Evolutionary conservation across 2,888 invertebrate genomes (phyloP), one percentile per base, ranked within the genome.

Genomic region (Archips xylosteana): DNA sequence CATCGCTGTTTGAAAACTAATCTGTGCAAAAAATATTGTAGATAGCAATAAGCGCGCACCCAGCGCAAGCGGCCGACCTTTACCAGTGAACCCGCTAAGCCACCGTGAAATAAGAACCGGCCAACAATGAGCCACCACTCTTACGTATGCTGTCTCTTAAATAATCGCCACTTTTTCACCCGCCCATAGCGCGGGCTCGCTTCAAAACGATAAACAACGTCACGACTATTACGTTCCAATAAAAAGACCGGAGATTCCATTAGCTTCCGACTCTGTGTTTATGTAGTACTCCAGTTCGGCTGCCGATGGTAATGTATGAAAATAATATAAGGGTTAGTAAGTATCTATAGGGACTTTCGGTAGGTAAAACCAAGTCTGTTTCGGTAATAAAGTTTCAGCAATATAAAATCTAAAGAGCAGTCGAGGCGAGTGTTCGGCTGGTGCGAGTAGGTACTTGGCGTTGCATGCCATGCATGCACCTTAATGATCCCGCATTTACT

Each of bases 81-180:
- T 71, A 77, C 76, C 78, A 78, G 79, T 78, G 76, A 77, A 79
- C 76, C 77, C 82, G 82, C 82, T 90, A 91, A 92, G 88, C 86
- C 83, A 85, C 88, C 90, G 88, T 92, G 92, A 92, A 93, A 92
- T 91, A 90, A 90, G 87, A 84, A 82, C 82, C 83, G 81, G 81
- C 83, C 80, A 81, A 88, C 86, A 87, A 87, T 89, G 85, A 87
- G 81, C 87, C 86, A 87, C 87, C 79, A 78, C 83, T 82, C 86
- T 88, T 88, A 87, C 86, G 87, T 88, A 82, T 83, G 82, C 83
- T 51, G 70, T 74, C 81, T 82, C 81, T 86, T 84, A 85, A 87
- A 85, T 87, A 86, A 82, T 78, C 78, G 74, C 57, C 64, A 67
- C 63, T 70, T 72, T 75, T 73, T 73, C 70, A 61, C 42, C 45